Evolutionary conservation across 37 sponge, comb jelly and placozoan species (phyloP), one percentile per base, ranked within the genome.

Genomic region (Cladorhizidae sp.): DNA sequence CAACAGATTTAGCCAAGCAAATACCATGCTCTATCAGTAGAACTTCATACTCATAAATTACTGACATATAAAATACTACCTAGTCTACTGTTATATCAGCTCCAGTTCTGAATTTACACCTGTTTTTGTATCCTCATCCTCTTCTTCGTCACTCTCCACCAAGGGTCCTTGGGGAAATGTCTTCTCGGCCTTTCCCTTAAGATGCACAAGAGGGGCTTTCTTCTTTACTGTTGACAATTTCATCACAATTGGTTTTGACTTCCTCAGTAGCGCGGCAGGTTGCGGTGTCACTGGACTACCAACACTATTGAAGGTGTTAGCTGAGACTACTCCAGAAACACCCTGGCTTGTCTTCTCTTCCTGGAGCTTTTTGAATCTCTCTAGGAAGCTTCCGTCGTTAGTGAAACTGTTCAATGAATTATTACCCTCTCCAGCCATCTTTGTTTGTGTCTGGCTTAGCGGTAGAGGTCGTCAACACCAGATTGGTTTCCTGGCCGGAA

Each of bases 301-400:
- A n/a, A n/a, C n/a, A n/a, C n/a, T 77, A 32, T 37, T 77, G n/a
- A 9, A n/a, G n/a, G n/a, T n/a, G n/a, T n/a, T n/a, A n/a, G n/a
- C n/a, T n/a, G n/a, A n/a, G n/a, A n/a, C n/a, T n/a, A n/a, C n/a
- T n/a, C n/a, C n/a, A 3, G 67, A 17, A 1, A 6, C 2, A 6
- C 52, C 80, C 33, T 56, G 77, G 61, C 58, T 74, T 9, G 9
- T 12, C 73, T 82, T 69, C 40, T 87, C 72, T 28, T 87, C 78
- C 45, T 96, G 88, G 70, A 88, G 20, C 55, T 83, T 71, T 55
- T 54, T 80, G 71, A 97, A 97, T 63, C 81, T 81, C 57, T 94
- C 93, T 11, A 97, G 29, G 65, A 97, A 97, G 65, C 90, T 92
- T 17, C 97, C 97, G 76, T 97, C 97, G 57, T 97, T 97, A 20